Evolutionary conservation across 1,140 invertebrate species (phyloP), one percentile per base, ranked within the genome.

Genomic region (Meteorus sp.): DNA sequence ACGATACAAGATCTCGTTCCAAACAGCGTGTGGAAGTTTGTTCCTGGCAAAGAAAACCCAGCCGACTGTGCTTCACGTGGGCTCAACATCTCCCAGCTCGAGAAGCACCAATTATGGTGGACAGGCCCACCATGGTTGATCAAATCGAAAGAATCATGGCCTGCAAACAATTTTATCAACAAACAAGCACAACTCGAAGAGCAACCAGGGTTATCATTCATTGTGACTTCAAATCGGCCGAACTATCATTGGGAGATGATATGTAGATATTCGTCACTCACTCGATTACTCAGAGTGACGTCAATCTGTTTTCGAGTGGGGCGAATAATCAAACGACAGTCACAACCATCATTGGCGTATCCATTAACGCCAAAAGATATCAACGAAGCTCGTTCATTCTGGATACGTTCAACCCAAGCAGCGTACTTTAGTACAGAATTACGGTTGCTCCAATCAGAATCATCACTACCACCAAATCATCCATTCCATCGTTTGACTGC

Each of bases 11-110:
- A 44, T 22, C 43, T 50, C 7, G 23, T 31, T 41, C 35, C 22
- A 59, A 15, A 15, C 20, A 19, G 35, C 11, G 8, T 15, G n/a
- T 23, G 31, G 35, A 33, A 29, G 15, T 45, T 4, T 22, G 8
- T 47, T 19, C 43, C n/a, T 35, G 35, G 8, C 29, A 56, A 6
- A 37, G 44, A 20, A n/a, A n/a, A n/a, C n/a, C n/a, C n/a, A n/a
- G n/a, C n/a, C n/a, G n/a, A n/a, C n/a, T n/a, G n/a, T n/a, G 55
- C 55, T 1, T 48, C 44, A 3, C 8, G 55, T 15, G 44, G 55
- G 3, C 9, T 56, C 8, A 29, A 13, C 1, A 25, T 29, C 27
- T 45, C 15, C 3, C 54, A 47, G 22, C 29, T 45, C 5, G 17
- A 4, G 1, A 15, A 33, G 2, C 15, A 56, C 8, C 13, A 13